Percentiles rank a stretch among this genome's conserved stretches.
Conservation (phyloP, 2,797 vertebrate species). For the Danio choprae region DNA sequence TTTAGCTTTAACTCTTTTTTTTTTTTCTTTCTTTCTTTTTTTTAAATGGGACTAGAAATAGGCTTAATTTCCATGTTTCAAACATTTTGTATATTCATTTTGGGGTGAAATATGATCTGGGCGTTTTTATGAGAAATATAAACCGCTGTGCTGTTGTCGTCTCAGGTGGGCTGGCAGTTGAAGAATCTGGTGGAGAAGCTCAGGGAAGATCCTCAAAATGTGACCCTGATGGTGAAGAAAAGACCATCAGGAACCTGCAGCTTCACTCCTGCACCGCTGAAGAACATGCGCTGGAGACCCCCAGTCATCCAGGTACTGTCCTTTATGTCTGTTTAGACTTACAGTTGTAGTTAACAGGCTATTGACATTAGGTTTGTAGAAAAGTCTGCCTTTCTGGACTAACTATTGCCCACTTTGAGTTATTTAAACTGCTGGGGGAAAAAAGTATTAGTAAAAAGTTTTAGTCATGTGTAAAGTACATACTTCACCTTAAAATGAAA, state of each 20-base stretch:
- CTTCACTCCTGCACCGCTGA: constrained; percentile 88
- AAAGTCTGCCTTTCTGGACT: background rate
- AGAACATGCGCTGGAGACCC: constrained; percentile 93
- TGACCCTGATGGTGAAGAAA: constrained; percentile 90
- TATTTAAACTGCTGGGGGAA: too few relatives aligned
- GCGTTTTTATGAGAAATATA: background rate
- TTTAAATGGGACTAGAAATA: background rate
- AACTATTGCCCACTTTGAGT: too few relatives aligned
- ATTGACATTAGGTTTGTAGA: background rate
- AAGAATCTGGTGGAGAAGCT: constrained; percentile 91
- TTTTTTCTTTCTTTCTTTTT: too few relatives aligned
- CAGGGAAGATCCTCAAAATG: constrained; percentile 84
- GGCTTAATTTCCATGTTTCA: too few relatives aligned
- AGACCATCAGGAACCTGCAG: constrained; percentile 83
- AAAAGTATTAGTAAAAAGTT: too few relatives aligned
- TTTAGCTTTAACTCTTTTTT: too few relatives aligned
- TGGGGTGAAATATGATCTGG: background rate
- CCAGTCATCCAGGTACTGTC: constrained; percentile 85
- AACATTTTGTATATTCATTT: too few relatives aligned
- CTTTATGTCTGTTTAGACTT: background rate
- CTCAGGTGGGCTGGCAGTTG: constrained; percentile 95
- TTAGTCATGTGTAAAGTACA: too few relatives aligned
- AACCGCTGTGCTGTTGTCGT: constrained; percentile 41
- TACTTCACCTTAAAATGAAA: too few relatives aligned
- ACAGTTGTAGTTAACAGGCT: background rate